Conservation (phyloP, 2,888 invertebrate species). For the Antheraea assamensis region DNA sequence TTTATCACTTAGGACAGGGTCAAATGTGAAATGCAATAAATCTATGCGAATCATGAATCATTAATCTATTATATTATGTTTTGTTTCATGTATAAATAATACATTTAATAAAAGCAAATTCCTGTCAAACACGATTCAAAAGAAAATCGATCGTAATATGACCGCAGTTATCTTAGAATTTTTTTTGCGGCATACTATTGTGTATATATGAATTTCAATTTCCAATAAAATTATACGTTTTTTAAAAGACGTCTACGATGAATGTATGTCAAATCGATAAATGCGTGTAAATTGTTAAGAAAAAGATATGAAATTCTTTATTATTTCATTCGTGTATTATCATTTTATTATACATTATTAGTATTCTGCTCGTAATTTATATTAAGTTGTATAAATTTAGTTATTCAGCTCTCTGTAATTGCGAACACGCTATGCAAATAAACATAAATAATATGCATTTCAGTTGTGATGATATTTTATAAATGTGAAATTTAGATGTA, state of each 20-base stretch:
- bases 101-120: conserved; percentile 10
- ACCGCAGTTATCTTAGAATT: conserved; percentile 6
- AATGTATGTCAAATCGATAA: conserved; percentile 43
- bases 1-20: neutral
- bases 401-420: conserved; percentile 69
- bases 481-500: conserved; percentile 11
- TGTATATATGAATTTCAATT: conserved; percentile 60
- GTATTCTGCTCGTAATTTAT: conserved; percentile 58
- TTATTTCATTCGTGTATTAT: conserved; percentile 67
- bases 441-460: conserved; percentile 24
- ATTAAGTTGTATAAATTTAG: conserved; percentile 77
- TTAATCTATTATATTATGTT: conserved; percentile 6
- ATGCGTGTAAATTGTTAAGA: conserved; percentile 67
- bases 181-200: conserved; percentile 17
- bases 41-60: neutral
- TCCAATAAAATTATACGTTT: conserved; percentile 35
- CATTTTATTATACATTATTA: conserved; percentile 43
- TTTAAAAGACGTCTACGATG: conserved; percentile 39
- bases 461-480: neutral
- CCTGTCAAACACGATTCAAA: neutral
- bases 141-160: conserved; percentile 1
- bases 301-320: conserved; percentile 63
- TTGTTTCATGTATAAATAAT: conserved; percentile 7
- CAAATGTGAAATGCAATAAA: neutral
- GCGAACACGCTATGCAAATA: conserved; percentile 52